Evolutionary conservation across 2,797 vertebrate species (phyloP).

Genomic region (Phataginus tricuspis): DNA sequence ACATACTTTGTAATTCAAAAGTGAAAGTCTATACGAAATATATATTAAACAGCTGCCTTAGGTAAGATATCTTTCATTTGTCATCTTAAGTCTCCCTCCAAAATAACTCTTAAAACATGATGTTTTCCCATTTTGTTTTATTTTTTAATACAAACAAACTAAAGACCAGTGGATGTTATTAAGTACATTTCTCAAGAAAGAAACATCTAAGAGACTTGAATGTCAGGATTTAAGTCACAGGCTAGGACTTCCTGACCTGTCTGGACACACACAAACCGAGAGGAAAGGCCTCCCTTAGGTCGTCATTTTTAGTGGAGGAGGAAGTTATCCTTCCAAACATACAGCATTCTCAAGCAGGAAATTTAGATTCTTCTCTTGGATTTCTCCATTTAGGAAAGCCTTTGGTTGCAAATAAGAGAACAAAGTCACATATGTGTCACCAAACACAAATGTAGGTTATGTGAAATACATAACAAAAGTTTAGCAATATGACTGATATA

Average conservation of each 20-base stretch:
- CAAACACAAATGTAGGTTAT: background rate
- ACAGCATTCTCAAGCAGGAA: background rate
- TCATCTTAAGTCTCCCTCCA: background rate
- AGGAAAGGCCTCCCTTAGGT: background rate
- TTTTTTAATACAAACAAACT: background rate
- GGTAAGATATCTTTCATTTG: background rate
- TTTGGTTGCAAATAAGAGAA: background rate
- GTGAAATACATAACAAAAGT: background rate
- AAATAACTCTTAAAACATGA: background rate
- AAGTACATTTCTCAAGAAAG: background rate
- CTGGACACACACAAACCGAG: background rate
- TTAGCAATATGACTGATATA: background rate
- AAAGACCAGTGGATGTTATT: background rate
- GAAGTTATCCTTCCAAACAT: background rate
- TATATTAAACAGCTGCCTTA: background rate
- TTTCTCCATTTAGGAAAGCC: background rate
- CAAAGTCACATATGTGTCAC: background rate
- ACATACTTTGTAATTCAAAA: background rate
- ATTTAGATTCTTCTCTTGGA: background rate
- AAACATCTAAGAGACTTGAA: background rate
- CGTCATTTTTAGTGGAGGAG: background rate
- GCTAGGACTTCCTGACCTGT: background rate
- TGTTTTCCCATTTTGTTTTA: background rate
- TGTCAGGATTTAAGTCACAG: background rate
- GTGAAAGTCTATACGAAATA: background rate